Evolutionary conservation across 2,113 vertebrate genomes (phyloP), one percentile per base, ranked within the genome.

Genomic region (Gavialis gangeticus): DNA sequence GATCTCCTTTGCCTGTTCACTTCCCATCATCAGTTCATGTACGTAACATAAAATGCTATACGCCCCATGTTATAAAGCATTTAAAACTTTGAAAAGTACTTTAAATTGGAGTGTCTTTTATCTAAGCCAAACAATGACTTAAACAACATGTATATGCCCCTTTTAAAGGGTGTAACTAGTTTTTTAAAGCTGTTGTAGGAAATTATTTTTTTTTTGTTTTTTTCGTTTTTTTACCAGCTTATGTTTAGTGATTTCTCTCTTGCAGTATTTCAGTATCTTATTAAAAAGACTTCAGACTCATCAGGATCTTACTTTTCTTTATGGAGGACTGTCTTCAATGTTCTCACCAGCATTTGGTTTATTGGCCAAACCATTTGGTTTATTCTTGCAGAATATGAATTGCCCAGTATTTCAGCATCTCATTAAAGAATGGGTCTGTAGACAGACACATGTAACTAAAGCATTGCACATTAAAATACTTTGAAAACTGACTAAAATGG

Each of bases 221-320:
- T 84, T 97, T 96, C 96, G 96, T 94, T 97, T 95, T 94, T 87
- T 96, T 95, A 66, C 94, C 96, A 96, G 88, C 93, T 97, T 67
- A 30, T 46, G 34, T 18, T n/a, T 67, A 11, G 66, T 11, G 15
- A 69, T 69, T 24, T 9, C 14, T 71, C 22, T 34, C 34, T 13
- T 71, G 19, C 6, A 71, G 22, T 71, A 19, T 46, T 71, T 71
- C 30, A 37, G 4, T 71, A 12, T 21, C 69, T 71, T 24, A 46
- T 71, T 71, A 37, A 37, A 34, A 71, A 71, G 34, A 71, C 34
- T 91, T 75, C 10, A 2, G 22, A 75, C 46, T 1, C 2, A 75
- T 79, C 10, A 63, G 73, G 78, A 19, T 89, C 91, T 87, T 0
- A 37, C 22, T 73, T 13, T 4, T 46, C 22, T 46, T 46, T 46